Percentiles rank a stretch among this genome's conserved stretches.
Evolutionary conservation across 2,113 vertebrate species (phyloP).

Genomic region (Muntiacus reevesi): DNA sequence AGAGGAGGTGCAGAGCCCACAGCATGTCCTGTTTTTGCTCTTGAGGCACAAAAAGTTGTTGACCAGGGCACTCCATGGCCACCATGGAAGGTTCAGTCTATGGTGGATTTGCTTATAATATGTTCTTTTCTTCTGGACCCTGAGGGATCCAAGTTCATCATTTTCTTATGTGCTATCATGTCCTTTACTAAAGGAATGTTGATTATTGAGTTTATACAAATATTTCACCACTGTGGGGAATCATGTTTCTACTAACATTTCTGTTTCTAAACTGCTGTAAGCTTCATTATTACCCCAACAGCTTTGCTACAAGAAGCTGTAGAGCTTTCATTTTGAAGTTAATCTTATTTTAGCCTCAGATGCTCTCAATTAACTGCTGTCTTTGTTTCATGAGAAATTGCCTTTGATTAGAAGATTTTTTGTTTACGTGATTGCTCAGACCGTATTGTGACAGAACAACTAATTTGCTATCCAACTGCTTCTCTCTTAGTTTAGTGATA

Average conservation of each 20-base stretch:
- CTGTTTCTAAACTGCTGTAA: background rate
- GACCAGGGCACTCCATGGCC: no score
- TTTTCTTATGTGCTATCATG: background rate
- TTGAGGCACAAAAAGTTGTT: background rate
- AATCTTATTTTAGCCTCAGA: conserved; percentile 56
- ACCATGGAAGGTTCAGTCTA: background rate
- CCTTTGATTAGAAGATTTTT: conserved; percentile 49
- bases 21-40: background rate
- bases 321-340: conserved; percentile 40
- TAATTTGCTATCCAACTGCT: background rate
- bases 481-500: background rate
- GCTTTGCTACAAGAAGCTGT: background rate
- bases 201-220: conserved; percentile 13
- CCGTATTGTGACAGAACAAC: background rate
- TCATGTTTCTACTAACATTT: background rate
- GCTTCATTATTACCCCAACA: background rate
- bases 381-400: conserved; percentile 44
- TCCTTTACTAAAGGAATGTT: background rate
- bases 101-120: background rate
- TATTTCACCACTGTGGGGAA: conserved; percentile 20
- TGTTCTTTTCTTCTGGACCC: background rate
- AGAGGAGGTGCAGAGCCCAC: background rate
- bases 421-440: conserved; percentile 40
- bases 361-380: conserved; percentile 47
- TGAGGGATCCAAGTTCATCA: background rate